Evolutionary conservation across 2,888 invertebrate species (phyloP), one percentile per base, ranked within the genome.

Genomic region (Ornithoptera priamus): DNA sequence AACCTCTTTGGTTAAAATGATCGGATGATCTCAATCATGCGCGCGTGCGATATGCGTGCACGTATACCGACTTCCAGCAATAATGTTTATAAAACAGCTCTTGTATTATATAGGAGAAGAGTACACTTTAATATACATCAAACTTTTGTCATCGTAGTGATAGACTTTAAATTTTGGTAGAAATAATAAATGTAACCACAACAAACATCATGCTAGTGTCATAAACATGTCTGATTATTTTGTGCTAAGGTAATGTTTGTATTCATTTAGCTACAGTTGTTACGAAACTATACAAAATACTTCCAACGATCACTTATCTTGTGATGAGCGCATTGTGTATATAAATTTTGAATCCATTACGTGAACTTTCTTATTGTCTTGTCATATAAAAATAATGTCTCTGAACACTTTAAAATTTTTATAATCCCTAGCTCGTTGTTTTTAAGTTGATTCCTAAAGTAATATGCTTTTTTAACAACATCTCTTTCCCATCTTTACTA

Each of bases 1-100:
- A 30, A 22, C 17, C 65, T 39, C 58, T 3, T 30, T 57, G 46
- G n/a, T 50, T 65, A 46, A n/a, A 59, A 65, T 59, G 42, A 24
- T 24, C 65, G 17, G n/a, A 46, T 59, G 10, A 66, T 60, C 60
- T 60, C n/a, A 66, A 46, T 59, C 30, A 30, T 36, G 60, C 6
- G 36, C 36, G 24, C 36, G 42, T 50, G 18, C 18, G 15, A 18
- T 46, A 15, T 50, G 50, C 15, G 17, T 15, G 17, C 7, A 50
- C 15, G 3, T 50, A 17, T n/a, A 53, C 53, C 6, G 18, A 53
- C n/a, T 6, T 6, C 2, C 4, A 18, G n/a, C 7, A n/a, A 53
- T 53, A 53, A 53, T n/a, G n/a, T 53, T 53, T n/a, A 53, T 5
- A n/a, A n/a, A 53, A 6, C 18, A n/a, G 6, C 18, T 53, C 18